phyloP scores from a whole-genome alignment of 1,140 invertebrate species.

The Leptinotarsa texana region DNA sequence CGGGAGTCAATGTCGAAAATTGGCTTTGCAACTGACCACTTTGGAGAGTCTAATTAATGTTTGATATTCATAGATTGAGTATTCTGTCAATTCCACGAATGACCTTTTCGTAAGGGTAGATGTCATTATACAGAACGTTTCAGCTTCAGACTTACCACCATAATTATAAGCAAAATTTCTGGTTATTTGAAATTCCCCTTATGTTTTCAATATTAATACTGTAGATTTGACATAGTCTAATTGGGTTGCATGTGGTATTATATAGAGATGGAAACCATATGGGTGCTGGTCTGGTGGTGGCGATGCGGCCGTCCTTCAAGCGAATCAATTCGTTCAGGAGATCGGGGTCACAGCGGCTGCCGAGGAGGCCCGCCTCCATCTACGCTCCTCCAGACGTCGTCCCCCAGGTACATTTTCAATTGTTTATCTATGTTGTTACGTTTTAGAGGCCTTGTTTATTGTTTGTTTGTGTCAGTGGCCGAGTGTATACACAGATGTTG shows the following conservation, averaged over 20 bases:
- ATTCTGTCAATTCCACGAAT: too few species aligned
- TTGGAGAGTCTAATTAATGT: too few species aligned
- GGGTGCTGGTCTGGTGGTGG: conserved; percentile 50
- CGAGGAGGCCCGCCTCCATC: conserved; percentile 49
- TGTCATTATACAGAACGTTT: too few species aligned
- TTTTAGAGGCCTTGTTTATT: conserved; percentile 8
- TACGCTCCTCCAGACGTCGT: conserved; percentile 38
- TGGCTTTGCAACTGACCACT: too few species aligned
- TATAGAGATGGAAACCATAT: conserved; percentile 50
- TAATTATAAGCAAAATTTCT: too few species aligned
- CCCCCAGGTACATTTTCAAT: conserved; percentile 35
- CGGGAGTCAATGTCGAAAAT: too few species aligned
- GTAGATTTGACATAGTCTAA: conserved; percentile 22
- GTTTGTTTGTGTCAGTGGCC: neutral
- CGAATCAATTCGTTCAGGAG: conserved; percentile 52
- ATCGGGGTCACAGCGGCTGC: conserved; percentile 36
- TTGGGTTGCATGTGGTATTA: conserved; percentile 44
- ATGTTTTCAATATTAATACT: neutral
- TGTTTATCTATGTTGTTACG: conserved; percentile 10
- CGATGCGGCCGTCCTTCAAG: conserved; percentile 50
- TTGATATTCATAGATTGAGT: too few species aligned
- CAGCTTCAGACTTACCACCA: too few species aligned
- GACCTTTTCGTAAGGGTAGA: too few species aligned
- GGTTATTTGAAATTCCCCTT: too few species aligned
- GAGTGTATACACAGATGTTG: neutral